Percentiles rank a stretch among this genome's conserved stretches.
Conservation (phyloP, 2,113 vertebrate species). For the Rhipidura dahli region DNA sequence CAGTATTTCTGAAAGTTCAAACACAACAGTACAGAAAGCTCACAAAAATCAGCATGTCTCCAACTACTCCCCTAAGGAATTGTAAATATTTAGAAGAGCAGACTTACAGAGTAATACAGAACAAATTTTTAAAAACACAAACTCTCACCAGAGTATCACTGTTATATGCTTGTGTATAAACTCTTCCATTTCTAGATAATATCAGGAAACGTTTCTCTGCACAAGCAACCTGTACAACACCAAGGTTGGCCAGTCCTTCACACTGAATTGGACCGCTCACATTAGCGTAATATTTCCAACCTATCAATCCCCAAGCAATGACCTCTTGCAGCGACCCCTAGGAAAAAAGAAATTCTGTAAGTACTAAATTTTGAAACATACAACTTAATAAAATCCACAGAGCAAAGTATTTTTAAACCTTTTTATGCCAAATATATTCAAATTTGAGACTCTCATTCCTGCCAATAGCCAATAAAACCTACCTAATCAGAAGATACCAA, state of each 20-base stretch:
- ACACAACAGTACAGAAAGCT: background rate
- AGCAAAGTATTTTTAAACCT: background rate
- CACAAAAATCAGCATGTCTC: background rate
- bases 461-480: background rate
- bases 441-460: background rate
- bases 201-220: conserved; percentile 95
- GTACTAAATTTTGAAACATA: background rate
- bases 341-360: background rate
- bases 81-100: background rate
- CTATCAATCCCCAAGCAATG: conserved; percentile 94
- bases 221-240: conserved; percentile 90
- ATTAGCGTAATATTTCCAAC: conserved; percentile 95
- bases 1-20: background rate
- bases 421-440: background rate
- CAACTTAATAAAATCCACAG: background rate
- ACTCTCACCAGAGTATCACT: conserved; percentile 89
- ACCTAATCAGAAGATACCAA: background rate
- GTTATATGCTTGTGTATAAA: conserved; percentile 94
- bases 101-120: background rate
- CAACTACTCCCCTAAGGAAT: background rate
- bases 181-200: conserved; percentile 87
- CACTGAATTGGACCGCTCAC: conserved; percentile 93
- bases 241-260: conserved; percentile 89
- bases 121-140: background rate
- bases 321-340: conserved; percentile 95